Evolutionary conservation across 2,113 vertebrate genomes (phyloP), one percentile per base, ranked within the genome.

Genomic region (Heterochromis multidens): DNA sequence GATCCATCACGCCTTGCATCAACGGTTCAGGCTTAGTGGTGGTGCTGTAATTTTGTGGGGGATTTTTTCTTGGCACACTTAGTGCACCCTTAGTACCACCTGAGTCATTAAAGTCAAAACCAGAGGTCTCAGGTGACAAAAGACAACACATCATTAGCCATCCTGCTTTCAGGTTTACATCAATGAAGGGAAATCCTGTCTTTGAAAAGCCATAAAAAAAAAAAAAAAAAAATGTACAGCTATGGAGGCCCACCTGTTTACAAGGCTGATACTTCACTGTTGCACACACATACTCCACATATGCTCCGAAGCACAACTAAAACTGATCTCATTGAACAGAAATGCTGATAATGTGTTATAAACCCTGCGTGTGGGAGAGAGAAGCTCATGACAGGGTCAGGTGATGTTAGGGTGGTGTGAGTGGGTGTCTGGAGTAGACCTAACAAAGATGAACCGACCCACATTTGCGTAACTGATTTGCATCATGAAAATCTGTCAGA

Each of bases 401-500:
- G 43, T 35, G 25, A 82, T 35, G 43, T 21, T 74, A 52, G 43
- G 16, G 17, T 31, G 5, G 27, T 37, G 33, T 14, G 74, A 79
- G 21, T 58, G 37, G 33, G n/a, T 14, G 54, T 74, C 40, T 29
- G 43, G 25, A 23, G 52, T 7, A 79, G 62, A 58, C 81, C n/a
- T 82, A 40, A 87, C 49, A 57, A 80, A 70, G 40, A 23, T 57
- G 21, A 77, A 65, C 72, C 56, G 77, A 49, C 46, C 6, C 2
- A 37, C 4, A 80, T 92, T 93, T 92, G 54, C 54, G 88, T 88
- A 37, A 49, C 21, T 40, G 46, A 87, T 92, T 93, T 94, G 82
- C 80, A 91, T 88, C 23, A 88, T 84, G 56, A 60, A 90, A 91
- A 92, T 87, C 2, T 80, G 8, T 23, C 6, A 2, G 7, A 31